Percentiles rank a stretch among this genome's conserved stretches.
Conservation (phyloP, 2,113 vertebrate species). For the Apteryx mantelli region DNA sequence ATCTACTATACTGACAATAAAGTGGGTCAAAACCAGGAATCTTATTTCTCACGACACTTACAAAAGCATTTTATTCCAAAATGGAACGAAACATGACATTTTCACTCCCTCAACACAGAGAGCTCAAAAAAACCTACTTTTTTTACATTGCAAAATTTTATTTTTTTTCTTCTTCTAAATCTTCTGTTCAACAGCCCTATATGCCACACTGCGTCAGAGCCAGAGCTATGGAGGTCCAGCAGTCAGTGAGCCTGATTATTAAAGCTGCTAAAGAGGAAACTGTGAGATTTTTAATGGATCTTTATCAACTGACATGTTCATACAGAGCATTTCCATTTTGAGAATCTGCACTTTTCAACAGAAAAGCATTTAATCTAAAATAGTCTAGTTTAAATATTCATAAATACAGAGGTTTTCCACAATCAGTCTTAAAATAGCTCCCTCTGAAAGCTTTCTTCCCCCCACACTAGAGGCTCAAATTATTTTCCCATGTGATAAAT, state of each 20-base stretch:
- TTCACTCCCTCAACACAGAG: neutral
- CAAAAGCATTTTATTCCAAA: neutral
- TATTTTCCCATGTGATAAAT: neutral
- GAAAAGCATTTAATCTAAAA: neutral
- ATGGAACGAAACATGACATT: neutral
- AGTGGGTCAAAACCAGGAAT: neutral
- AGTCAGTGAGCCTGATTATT: neutral
- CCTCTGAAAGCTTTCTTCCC: neutral
- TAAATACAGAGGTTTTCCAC: neutral
- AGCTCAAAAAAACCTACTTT: neutral
- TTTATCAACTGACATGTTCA: neutral
- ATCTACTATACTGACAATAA: neutral
- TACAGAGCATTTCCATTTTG: neutral
- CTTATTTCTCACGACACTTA: neutral
- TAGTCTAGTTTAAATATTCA: neutral
- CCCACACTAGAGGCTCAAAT: neutral
- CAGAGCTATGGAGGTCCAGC: neutral
- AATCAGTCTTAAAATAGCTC: neutral
- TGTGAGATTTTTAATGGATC: neutral
- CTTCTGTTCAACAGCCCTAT: neutral
- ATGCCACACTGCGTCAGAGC: neutral
- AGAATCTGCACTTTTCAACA: neutral
- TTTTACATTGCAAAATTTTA: neutral
- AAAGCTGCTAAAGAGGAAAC: neutral
- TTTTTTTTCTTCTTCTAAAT: neutral